These are phyloP conservation scores for Montipora cactus DNA, from an alignment of 64 coral and sea anemone species.

Conservation along the genomic window DNA sequence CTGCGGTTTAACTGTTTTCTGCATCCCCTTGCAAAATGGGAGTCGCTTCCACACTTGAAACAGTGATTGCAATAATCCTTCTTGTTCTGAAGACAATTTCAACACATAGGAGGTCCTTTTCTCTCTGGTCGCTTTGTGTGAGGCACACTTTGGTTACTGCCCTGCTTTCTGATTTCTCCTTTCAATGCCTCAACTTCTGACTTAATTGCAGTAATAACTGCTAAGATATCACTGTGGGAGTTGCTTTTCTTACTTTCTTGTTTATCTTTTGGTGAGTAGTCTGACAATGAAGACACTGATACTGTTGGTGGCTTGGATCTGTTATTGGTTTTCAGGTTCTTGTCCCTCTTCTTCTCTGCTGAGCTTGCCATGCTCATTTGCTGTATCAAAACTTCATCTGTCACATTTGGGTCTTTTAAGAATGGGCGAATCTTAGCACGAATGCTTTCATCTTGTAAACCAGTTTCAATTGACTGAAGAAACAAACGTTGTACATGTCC, in stretches of 20 bases:
- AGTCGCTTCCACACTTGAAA: not conserved
- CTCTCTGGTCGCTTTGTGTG: conserved; percentile 24
- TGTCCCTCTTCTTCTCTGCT: conserved; percentile 76
- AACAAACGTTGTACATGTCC: conserved; percentile 57
- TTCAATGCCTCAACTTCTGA: conserved; percentile 63
- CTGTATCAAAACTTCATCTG: conserved; percentile 61
- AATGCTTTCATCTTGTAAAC: conserved; percentile 76
- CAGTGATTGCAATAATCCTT: conserved; percentile 27
- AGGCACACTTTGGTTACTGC: not conserved
- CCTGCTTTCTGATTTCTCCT: conserved; percentile 39
- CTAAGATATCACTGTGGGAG: conserved; percentile 45
- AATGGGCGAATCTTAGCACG: conserved; percentile 73
- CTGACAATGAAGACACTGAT: conserved; percentile 48
- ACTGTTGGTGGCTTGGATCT: not conserved
- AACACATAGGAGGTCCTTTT: conserved; percentile 46
- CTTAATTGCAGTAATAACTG: conserved; percentile 66
- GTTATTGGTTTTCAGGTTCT: conserved; percentile 41
- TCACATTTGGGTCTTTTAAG: conserved; percentile 64
- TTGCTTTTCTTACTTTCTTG: conserved; percentile 17
- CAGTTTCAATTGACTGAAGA: conserved; percentile 68
- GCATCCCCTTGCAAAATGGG: conserved; percentile 50
- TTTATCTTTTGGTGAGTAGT: not conserved
- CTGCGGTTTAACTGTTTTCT: conserved; percentile 22
- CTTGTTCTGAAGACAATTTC: conserved; percentile 23
- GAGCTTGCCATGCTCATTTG: conserved; percentile 63